phyloP scores from a whole-genome alignment of 2,113 vertebrate genomes.

The Zeus faber region DNA sequence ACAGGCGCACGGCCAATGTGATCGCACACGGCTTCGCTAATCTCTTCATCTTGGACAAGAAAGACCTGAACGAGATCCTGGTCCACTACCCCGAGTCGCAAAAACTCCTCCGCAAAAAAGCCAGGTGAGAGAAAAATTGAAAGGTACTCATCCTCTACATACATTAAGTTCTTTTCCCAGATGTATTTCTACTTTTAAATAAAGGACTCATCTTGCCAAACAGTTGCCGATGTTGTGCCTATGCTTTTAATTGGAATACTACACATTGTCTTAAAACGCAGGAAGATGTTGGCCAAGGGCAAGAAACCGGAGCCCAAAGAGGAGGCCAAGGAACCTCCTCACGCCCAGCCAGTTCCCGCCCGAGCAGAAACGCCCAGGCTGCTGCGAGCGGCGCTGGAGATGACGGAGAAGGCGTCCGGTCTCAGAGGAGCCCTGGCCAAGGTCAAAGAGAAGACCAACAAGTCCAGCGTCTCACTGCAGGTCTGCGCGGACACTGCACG shows the following conservation, averaged over 20 bases:
- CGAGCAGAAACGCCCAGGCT: slow-evolving; percentile 84
- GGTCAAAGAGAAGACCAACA: slow-evolving; percentile 78
- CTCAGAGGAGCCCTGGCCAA: slow-evolving; percentile 75
- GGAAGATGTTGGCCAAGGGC: slow-evolving; percentile 87
- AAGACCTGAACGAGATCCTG: slow-evolving; percentile 92
- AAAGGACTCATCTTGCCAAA: too few relatives aligned
- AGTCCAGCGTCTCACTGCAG: slow-evolving; percentile 74
- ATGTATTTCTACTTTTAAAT: not conserved
- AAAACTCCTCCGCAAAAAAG: slow-evolving; percentile 92
- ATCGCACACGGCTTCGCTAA: slow-evolving; percentile 93
- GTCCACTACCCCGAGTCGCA: slow-evolving; percentile 96
- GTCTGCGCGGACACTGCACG: slow-evolving; percentile 37
- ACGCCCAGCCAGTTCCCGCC: slow-evolving; percentile 67
- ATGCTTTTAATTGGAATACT: too few relatives aligned
- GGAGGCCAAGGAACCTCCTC: slow-evolving; percentile 39
- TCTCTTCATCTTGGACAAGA: slow-evolving; percentile 97
- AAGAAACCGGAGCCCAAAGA: slow-evolving; percentile 79
- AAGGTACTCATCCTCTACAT: not conserved
- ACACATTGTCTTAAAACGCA: slow-evolving; percentile 56
- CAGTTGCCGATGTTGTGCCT: too few relatives aligned
- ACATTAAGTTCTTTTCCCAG: not conserved
- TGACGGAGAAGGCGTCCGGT: slow-evolving; percentile 71
- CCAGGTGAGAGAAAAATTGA: slow-evolving; percentile 73
- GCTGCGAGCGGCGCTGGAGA: slow-evolving; percentile 82
- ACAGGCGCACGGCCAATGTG: slow-evolving; percentile 92